Evolutionary conservation across 2,888 invertebrate genomes (phyloP), one percentile per base, ranked within the genome.

Genomic region (Agelastica alni): DNA sequence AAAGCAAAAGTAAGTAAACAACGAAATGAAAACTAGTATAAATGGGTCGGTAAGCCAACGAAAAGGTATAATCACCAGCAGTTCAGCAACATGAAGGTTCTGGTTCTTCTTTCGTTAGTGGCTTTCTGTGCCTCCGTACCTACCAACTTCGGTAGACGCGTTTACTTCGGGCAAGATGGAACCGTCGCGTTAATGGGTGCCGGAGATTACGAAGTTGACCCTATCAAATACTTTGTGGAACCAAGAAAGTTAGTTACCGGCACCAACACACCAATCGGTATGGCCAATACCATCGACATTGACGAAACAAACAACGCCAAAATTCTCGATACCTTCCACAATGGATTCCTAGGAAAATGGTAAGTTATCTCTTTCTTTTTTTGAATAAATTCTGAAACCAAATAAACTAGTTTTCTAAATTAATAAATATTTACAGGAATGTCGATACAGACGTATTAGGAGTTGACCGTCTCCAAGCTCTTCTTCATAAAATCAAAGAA

Each of bases 61-160:
- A n/a, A 3, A 39, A 20, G n/a, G 5, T 12, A 39, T 4, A 39
- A 2, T 42, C 28, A 47, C 26, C 37, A 28, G 22, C 3, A 22
- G 2, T 14, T 7, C 14, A 28, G 9, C 7, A 42, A 4, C 26
- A 42, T 42, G 42, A 42, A 42, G 13, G 12, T 12, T 13, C 14
- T 42, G 22, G 42, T 42, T 16, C 14, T 42, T 42, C 16, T 42
- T 6, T 42, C 42, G 6, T 22, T 42, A 5, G 16, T 28, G 14
- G 26, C 42, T 14, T 26, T 42, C 2, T 26, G 42, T 22, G 3
- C 9, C 7, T 22, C 42, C 7, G 13, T 12, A 13, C 13, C 42
- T 5, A 39, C 10, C 20, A 3, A 9, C 5, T 7, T n/a, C 12
- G 39, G 20, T 4, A 37, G 10, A 6, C 39, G 12, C 6, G 10